Conservation (phyloP, 2,113 vertebrate species). For the Syngnathoides biaculeatus region DNA sequence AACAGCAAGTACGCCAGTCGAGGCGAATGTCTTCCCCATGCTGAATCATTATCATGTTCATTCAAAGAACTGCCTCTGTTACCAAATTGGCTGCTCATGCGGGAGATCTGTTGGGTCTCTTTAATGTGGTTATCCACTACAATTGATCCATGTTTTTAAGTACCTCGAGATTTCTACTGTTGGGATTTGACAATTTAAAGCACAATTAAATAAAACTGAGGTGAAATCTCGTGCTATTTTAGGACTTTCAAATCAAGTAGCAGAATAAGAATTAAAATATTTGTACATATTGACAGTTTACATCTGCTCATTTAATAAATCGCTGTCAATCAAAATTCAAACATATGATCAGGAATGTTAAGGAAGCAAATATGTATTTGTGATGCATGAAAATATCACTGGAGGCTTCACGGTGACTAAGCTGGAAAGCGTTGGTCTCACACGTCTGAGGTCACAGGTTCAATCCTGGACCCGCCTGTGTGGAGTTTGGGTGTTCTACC, state of each 20-base stretch:
- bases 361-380: too few species aligned
- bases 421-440: too few species aligned
- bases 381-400: too few species aligned
- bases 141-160: background rate
- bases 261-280: background rate
- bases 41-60: background rate
- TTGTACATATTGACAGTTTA: background rate
- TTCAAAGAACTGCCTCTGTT: background rate
- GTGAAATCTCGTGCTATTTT: background rate
- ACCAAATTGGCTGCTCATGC: background rate
- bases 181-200: background rate
- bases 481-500: too few species aligned
- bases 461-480: too few species aligned
- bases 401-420: too few species aligned
- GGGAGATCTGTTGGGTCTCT: background rate
- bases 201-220: background rate
- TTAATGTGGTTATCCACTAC: conserved; percentile 1
- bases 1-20: background rate
- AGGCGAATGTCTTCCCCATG: background rate
- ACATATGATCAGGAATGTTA: too few species aligned
- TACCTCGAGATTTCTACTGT: background rate
- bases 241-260: background rate
- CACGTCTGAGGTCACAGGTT: too few species aligned
- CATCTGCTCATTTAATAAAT: too few species aligned
- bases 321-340: too few species aligned